Percentiles rank a stretch among this genome's conserved stretches.
These are phyloP conservation scores for Drosophila pseudotakahashii DNA, from an alignment of 2,888 invertebrate genomes.

Conservation along the genomic window DNA sequence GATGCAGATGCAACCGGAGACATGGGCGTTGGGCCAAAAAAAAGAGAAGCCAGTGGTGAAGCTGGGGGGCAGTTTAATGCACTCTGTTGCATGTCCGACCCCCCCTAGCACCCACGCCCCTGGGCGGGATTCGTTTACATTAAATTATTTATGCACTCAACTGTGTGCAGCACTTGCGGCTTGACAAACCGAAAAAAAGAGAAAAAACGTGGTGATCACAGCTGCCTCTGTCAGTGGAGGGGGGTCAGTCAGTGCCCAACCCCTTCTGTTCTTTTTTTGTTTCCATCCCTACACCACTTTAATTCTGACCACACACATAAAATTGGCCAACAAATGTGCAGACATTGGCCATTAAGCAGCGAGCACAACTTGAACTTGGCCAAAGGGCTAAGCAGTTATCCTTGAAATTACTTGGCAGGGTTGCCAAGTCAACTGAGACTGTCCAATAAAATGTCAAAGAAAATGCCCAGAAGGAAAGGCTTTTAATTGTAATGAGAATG, in stretches of 20 bases:
- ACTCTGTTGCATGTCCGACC: slow-evolving; percentile 36
- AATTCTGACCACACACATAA: slow-evolving; percentile 37
- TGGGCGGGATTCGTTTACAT: slow-evolving; percentile 69
- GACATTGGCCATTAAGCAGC: slow-evolving; percentile 38
- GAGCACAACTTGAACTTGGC: slow-evolving; percentile 25
- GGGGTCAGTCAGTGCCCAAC: too few relatives aligned
- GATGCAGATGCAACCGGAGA: slow-evolving; percentile 31
- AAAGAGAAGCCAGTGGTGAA: neutral
- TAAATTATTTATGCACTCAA: slow-evolving; percentile 75
- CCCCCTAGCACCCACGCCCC: slow-evolving; percentile 1
- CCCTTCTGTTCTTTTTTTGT: neutral
- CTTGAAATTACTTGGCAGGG: too few relatives aligned
- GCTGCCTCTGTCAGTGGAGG: slow-evolving; percentile 46
- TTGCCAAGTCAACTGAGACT: slow-evolving; percentile 27
- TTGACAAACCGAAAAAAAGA: slow-evolving; percentile 10
- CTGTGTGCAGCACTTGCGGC: slow-evolving; percentile 49
- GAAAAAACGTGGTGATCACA: slow-evolving; percentile 21
- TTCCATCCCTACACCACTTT: slow-evolving; percentile 19
- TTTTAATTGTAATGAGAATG: slow-evolving; percentile 72
- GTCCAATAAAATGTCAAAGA: slow-evolving; percentile 76
- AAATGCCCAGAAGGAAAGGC: slow-evolving; percentile 60
- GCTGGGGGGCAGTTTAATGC: slow-evolving; percentile 38
- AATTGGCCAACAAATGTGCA: slow-evolving; percentile 33
- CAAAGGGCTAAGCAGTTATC: slow-evolving; percentile 25
- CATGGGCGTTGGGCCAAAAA: slow-evolving; percentile 5